Percentiles rank a stretch among this genome's conserved stretches.
Evolutionary conservation across 2,113 vertebrate species (phyloP).

Genomic region (Phaethon lepturus): DNA sequence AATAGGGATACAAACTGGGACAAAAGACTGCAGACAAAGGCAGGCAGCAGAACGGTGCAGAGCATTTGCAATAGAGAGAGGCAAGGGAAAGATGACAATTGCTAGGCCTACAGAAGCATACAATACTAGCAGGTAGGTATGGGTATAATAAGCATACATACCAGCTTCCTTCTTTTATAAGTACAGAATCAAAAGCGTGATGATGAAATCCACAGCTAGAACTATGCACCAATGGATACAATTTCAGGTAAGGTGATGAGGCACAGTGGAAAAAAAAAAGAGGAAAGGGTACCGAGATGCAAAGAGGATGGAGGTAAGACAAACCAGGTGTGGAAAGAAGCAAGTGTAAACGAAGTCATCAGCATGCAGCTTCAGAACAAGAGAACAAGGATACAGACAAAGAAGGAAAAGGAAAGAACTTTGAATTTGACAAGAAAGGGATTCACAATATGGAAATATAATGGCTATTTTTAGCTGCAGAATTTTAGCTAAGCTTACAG

Average conservation of each 20-base stretch:
- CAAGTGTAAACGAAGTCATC: neutral
- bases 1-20: rapidly evolving
- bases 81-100: neutral
- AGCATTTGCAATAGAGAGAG: neutral
- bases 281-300: neutral
- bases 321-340: neutral
- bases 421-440: neutral
- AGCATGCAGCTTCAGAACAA: neutral
- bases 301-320: neutral
- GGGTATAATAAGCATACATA: neutral
- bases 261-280: neutral
- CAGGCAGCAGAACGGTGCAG: neutral
- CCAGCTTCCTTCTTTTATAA: neutral
- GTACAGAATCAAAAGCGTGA: neutral
- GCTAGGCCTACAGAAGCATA: neutral
- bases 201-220: neutral
- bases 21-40: neutral
- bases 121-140: neutral
- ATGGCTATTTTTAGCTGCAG: neutral
- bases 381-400: neutral
- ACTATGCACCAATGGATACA: neutral
- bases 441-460: neutral
- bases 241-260: neutral
- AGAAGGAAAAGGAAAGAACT: neutral
- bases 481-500: neutral